A percentile compares a stretch with the other conserved stretches of the same genome.
Evolutionary conservation across 2,797 vertebrate genomes (phyloP).

Genomic region (Ceryle rudis): DNA sequence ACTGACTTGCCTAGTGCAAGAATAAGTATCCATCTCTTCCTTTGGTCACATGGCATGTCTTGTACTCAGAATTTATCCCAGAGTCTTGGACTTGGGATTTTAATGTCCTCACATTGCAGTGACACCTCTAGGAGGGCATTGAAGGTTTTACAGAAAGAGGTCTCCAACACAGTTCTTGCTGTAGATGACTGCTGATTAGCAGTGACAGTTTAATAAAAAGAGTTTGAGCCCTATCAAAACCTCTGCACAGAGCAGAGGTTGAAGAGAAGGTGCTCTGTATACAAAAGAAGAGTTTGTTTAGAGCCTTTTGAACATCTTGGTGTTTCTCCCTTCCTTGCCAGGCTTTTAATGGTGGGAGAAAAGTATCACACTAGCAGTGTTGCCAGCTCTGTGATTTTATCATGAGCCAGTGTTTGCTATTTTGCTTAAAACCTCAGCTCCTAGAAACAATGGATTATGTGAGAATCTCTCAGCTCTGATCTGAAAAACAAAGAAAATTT

Average conservation of each 20-base stretch:
- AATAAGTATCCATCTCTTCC: neutral
- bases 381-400: conserved; percentile 46
- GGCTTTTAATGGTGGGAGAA: conserved; percentile 19
- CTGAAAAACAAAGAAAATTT: conserved; percentile 40
- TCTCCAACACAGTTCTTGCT: neutral
- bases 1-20: neutral
- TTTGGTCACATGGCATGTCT: neutral
- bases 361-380: neutral
- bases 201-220: neutral
- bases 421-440: conserved; percentile 41
- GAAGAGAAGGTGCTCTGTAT: neutral
- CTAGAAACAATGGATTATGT: conserved; percentile 50
- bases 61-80: neutral
- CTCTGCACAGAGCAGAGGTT: neutral
- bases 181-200: neutral
- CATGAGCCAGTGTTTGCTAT: conserved; percentile 43
- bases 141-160: neutral
- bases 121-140: neutral
- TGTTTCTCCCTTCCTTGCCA: neutral
- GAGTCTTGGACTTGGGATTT: neutral
- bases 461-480: neutral
- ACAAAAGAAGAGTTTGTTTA: neutral
- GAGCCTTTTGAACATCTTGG: neutral
- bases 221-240: neutral
- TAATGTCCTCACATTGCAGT: neutral